These are phyloP conservation scores for Rhagonycha lutea DNA, from an alignment of 2,888 invertebrate species.

Conservation along the genomic window DNA sequence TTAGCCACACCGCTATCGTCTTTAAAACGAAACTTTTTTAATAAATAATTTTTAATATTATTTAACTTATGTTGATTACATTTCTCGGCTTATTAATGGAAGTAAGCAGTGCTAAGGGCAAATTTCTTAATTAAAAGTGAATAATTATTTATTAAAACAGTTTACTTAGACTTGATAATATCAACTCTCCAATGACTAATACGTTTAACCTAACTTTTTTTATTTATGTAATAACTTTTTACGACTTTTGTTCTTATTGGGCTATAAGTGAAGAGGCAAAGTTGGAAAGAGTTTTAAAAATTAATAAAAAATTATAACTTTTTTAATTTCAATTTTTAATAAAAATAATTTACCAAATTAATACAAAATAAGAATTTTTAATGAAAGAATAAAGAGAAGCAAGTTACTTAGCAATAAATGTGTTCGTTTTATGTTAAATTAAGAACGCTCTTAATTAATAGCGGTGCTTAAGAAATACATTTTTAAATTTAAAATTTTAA, in stretches of 20 bases:
- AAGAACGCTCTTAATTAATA: background rate
- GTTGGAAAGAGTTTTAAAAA: background rate
- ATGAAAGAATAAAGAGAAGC: background rate
- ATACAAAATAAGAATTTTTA: background rate
- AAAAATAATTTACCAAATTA: background rate
- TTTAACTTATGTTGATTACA: background rate
- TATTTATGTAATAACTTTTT: constrained; percentile 4
- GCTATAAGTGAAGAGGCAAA: background rate
- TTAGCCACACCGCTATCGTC: background rate
- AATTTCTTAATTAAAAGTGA: constrained; percentile 24
- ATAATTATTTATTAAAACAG: constrained; percentile 24
- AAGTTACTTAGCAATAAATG: background rate
- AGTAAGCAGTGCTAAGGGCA: constrained; percentile 10
- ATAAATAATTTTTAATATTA: background rate
- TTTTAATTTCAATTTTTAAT: background rate
- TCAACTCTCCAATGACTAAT: constrained; percentile 11
- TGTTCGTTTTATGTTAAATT: background rate
- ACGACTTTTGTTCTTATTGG: background rate
- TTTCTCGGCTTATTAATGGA: constrained; percentile 1
- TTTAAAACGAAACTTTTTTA: background rate
- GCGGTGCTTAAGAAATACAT: background rate
- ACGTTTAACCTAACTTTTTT: constrained; percentile 13
- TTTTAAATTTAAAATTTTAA: background rate
- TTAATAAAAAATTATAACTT: background rate
- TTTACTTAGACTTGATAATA: constrained; percentile 8